phyloP scores from a whole-genome alignment of 2,888 invertebrate genomes.

The Aphodius granarius region DNA sequence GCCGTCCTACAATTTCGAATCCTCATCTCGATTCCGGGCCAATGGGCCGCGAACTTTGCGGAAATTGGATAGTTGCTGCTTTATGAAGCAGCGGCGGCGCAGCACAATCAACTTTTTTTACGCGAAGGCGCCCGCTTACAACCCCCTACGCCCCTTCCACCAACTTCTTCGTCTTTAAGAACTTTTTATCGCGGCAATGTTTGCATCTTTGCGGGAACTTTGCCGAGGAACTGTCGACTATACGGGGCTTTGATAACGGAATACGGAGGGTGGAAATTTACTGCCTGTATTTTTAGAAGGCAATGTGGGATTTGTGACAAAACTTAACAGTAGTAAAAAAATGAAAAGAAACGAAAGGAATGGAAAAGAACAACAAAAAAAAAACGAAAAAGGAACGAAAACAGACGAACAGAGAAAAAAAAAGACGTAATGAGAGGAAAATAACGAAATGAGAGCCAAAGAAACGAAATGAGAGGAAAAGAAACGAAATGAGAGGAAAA shows the following conservation, averaged over 20 bases:
- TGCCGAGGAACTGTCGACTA: background rate
- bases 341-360: too few relatives aligned
- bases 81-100: constrained; percentile 51
- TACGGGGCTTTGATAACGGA: background rate
- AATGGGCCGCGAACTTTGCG: constrained; percentile 46
- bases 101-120: constrained; percentile 47
- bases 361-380: too few relatives aligned
- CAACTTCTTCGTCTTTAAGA: background rate
- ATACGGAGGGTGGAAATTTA: background rate
- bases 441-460: too few relatives aligned
- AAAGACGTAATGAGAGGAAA: too few relatives aligned
- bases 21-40: constrained; percentile 47
- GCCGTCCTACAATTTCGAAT: constrained; percentile 36
- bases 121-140: constrained; percentile 29
- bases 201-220: background rate
- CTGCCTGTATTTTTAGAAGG: too few relatives aligned
- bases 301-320: too few relatives aligned
- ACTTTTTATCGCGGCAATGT: background rate
- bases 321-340: too few relatives aligned
- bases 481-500: too few relatives aligned
- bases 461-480: too few relatives aligned
- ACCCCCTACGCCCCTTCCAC: background rate
- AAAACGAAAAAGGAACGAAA: too few relatives aligned
- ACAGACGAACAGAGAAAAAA: too few relatives aligned
- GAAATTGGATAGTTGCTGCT: constrained; percentile 54